These are phyloP conservation scores for Acromyrmex heyeri DNA, from an alignment of 1,140 invertebrate genomes.

Conservation along the genomic window DNA sequence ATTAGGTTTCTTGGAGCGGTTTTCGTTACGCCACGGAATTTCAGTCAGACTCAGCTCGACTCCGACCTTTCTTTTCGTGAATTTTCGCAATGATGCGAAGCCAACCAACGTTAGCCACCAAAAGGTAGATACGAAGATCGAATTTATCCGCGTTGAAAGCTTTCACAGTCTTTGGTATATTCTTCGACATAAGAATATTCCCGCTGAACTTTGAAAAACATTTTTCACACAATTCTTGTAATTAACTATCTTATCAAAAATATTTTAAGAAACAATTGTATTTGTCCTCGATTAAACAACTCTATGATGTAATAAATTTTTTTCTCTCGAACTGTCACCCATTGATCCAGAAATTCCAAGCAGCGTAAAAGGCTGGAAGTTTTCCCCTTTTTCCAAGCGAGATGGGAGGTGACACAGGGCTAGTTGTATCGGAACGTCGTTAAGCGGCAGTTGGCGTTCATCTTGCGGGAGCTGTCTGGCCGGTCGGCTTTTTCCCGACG, in stretches of 20 bases:
- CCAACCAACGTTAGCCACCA: conserved; percentile 19
- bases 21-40: conserved; percentile 40
- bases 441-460: conserved; percentile 55
- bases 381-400: conserved; percentile 22
- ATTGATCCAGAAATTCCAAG: conserved; percentile 14
- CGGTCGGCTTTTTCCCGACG: conserved; percentile 43
- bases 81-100: conserved; percentile 42
- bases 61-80: conserved; percentile 16
- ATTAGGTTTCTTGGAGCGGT: conserved; percentile 15
- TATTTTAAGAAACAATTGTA: neutral
- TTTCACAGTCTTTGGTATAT: conserved; percentile 2
- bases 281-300: too few relatives aligned
- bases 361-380: neutral
- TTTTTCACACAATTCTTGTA: neutral
- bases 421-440: conserved; percentile 58
- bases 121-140: conserved; percentile 6
- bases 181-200: neutral
- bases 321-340: neutral
- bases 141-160: conserved; percentile 7
- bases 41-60: conserved; percentile 25
- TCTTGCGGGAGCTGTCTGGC: conserved; percentile 54
- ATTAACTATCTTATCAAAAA: neutral
- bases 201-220: neutral
- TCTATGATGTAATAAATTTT: neutral
- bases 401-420: neutral